These are phyloP conservation scores for Tokudaia tokunoshimensis DNA, from an alignment of 2,797 vertebrate species.

Conservation along the genomic window DNA sequence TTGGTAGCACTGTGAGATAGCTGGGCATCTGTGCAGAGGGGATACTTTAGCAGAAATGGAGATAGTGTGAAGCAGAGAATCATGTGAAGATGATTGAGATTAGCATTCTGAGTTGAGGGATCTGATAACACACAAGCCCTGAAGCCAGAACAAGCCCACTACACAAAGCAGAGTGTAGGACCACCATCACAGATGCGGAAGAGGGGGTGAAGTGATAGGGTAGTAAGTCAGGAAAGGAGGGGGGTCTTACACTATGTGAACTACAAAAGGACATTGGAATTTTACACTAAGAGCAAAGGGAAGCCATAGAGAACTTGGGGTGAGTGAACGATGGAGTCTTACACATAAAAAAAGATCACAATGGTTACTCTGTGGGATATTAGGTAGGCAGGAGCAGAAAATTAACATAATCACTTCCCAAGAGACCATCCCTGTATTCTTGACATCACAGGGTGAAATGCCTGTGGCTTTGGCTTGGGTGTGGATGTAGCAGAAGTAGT, in stretches of 20 bases:
- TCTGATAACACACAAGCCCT: background rate
- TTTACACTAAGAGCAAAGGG: background rate
- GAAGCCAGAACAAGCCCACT: background rate
- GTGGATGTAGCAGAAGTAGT: background rate
- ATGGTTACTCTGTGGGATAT: background rate
- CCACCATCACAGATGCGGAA: background rate
- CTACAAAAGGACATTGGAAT: background rate
- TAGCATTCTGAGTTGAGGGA: background rate
- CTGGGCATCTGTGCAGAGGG: background rate
- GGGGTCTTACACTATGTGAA: background rate
- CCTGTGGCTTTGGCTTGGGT: background rate
- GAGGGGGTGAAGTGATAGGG: background rate
- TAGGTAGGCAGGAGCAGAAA: background rate
- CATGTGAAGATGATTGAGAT: background rate
- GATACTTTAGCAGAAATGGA: background rate
- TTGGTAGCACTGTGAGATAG: background rate
- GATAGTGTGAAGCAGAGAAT: background rate
- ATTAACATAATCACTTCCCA: background rate
- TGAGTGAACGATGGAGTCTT: background rate
- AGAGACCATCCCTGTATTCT: background rate
- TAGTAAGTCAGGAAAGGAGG: background rate
- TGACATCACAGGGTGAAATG: background rate
- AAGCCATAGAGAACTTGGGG: background rate
- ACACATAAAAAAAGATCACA: background rate
- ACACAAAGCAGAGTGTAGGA: background rate